Percentiles rank a stretch among this genome's conserved stretches.
Conservation (phyloP, 2,888 invertebrate genomes). For the Drosophila atroscutellata region DNA sequence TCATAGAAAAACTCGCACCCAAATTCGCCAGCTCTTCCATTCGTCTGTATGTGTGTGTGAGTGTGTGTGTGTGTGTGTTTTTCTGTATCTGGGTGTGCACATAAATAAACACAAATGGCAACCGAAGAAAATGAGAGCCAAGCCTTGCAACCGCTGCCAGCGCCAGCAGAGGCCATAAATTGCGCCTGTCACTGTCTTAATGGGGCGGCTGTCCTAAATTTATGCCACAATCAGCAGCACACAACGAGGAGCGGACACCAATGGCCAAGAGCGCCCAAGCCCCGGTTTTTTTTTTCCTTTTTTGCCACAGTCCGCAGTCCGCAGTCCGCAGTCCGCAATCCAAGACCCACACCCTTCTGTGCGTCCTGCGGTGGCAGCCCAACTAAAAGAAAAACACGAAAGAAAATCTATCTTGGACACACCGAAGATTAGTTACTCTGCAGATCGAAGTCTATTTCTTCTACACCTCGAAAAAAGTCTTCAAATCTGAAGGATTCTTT, state of each 20-base stretch:
- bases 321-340: not conserved
- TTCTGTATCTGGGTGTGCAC: slow-evolving; percentile 44
- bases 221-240: slow-evolving; percentile 82
- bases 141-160: slow-evolving; percentile 56
- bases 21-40: slow-evolving; percentile 11
- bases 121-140: slow-evolving; percentile 71
- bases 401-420: too few relatives aligned
- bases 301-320: slow-evolving; percentile 16
- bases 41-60: not conserved
- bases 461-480: not conserved
- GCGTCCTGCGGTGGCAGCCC: slow-evolving; percentile 67
- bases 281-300: not conserved
- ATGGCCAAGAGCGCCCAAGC: slow-evolving; percentile 39
- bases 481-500: too few relatives aligned
- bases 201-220: slow-evolving; percentile 81
- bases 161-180: slow-evolving; percentile 76
- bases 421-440: not conserved
- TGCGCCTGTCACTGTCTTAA: slow-evolving; percentile 83
- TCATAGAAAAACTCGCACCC: slow-evolving; percentile 11
- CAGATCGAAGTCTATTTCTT: not conserved
- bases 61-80: slow-evolving; percentile 11
- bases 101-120: slow-evolving; percentile 61
- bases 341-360: slow-evolving; percentile 58
- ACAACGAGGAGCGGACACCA: slow-evolving; percentile 22
- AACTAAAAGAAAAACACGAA: slow-evolving; percentile 66